Evolutionary conservation across 2,888 invertebrate genomes (phyloP), one percentile per base, ranked within the genome.

Genomic region (Nipponacmea schrenckii): DNA sequence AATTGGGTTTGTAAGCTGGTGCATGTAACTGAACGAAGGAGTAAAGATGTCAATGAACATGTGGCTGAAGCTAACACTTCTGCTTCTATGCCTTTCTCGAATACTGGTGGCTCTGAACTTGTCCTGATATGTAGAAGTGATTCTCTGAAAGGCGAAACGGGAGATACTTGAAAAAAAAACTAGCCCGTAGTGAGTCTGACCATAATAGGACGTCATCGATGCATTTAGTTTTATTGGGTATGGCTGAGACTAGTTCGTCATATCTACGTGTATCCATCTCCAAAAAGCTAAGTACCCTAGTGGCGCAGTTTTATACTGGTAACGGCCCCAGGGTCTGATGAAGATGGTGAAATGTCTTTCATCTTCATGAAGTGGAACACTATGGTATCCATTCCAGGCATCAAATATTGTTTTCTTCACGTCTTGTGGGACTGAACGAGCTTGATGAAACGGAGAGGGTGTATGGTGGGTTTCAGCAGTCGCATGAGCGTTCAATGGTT

Each of bases 171-270:
- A 76, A 80, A 46, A 68, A 71, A 67, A 78, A 80, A 69, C 73
- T 77, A 20, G 77, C 77, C 45, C 77, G 71, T 4, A 80, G 62
- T 20, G 46, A 45, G 50, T 73, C 64, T 0, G 73, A 26, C n/a
- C n/a, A n/a, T n/a, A n/a, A n/a, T n/a, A n/a, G n/a, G n/a, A n/a
- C n/a, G n/a, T n/a, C n/a, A n/a, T n/a, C n/a, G n/a, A n/a, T n/a
- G n/a, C n/a, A n/a, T n/a, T n/a, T n/a, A n/a, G n/a, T n/a, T n/a
- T n/a, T 81, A 62, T 79, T 70, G 2, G 79, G 80, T 12, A 81
- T 74, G 64, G 79, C 74, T 8, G 79, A n/a, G 8, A 80, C 80
- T n/a, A 81, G 77, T 62, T 81, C 80, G 70, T 83, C 81, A 45
- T 64, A 79, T 4, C 81, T 70, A 50, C 77, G 63, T 1, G 68